Conservation (phyloP, 2,888 invertebrate genomes). For the Gymnoscelis rufifasciata region DNA sequence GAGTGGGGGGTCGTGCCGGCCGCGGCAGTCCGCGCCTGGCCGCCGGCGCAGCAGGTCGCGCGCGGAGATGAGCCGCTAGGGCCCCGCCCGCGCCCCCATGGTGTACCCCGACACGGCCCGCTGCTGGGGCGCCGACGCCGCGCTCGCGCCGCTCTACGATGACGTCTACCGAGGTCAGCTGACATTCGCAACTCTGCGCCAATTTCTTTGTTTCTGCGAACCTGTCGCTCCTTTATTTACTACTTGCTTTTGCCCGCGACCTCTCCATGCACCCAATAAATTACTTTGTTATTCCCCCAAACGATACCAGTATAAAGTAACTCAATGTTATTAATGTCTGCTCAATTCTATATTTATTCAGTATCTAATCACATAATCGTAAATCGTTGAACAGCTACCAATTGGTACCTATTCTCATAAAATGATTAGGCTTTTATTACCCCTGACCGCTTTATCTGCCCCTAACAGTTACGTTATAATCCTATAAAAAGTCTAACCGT, state of each 20-base stretch:
- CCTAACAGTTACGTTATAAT: background rate
- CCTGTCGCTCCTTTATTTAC: slow-evolving; percentile 32
- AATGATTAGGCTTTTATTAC: background rate
- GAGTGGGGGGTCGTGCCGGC: slow-evolving; percentile 14
- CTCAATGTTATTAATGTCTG: no score
- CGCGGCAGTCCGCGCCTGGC: slow-evolving; percentile 60
- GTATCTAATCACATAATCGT: no score
- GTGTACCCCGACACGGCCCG: slow-evolving; percentile 81
- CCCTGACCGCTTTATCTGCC: background rate
- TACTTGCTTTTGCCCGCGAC: background rate
- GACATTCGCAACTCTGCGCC: slow-evolving; percentile 44
- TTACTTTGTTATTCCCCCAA: no score
- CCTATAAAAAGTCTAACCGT: slow-evolving; percentile 11
- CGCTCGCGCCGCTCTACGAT: slow-evolving; percentile 82
- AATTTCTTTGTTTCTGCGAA: slow-evolving; percentile 47
- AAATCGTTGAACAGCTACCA: no score
- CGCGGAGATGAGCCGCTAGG: slow-evolving; percentile 58
- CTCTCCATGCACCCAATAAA: background rate
- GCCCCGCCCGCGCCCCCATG: slow-evolving; percentile 62
- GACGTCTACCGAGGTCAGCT: slow-evolving; percentile 83
- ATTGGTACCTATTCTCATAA: no score
- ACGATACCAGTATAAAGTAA: no score
- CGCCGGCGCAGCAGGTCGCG: slow-evolving; percentile 68
- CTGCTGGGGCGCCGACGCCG: slow-evolving; percentile 80
- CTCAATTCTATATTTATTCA: no score